These are phyloP conservation scores for Rhombomys opimus DNA, from an alignment of 2,113 vertebrate species.

Conservation along the genomic window DNA sequence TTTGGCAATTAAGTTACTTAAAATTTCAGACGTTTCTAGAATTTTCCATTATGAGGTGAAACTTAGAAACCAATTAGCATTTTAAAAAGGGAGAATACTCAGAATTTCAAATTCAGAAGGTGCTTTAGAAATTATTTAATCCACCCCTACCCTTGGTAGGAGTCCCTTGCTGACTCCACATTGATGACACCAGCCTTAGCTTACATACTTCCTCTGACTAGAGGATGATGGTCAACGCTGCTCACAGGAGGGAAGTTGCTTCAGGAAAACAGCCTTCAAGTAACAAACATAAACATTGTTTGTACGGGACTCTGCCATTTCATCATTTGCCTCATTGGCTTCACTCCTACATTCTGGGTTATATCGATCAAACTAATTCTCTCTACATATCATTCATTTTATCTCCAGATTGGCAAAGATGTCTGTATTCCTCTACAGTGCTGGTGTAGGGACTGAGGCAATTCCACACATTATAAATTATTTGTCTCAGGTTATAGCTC, in stretches of 20 bases:
- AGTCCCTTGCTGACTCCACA: background rate
- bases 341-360: background rate
- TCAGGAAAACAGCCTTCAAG: background rate
- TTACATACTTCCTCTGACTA: background rate
- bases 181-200: background rate
- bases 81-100: background rate
- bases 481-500: background rate
- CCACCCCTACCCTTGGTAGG: background rate
- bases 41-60: slow-evolving; percentile 79
- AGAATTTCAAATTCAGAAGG: slow-evolving; percentile 56
- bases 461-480: background rate
- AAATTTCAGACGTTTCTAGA: slow-evolving; percentile 78
- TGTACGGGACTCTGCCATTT: background rate
- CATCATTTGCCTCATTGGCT: background rate
- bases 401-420: background rate
- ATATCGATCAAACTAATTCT: background rate
- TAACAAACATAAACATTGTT: background rate
- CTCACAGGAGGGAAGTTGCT: background rate
- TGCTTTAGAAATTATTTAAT: slow-evolving; percentile 59
- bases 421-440: background rate
- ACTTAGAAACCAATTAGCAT: slow-evolving; percentile 44
- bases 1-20: slow-evolving; percentile 81
- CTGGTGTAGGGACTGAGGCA: background rate
- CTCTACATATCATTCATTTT: background rate
- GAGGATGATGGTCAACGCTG: background rate